A percentile compares a stretch with the other conserved stretches of the same genome.
phyloP scores from a whole-genome alignment of 1,140 invertebrate genomes.

The Wasmannia auropunctata region DNA sequence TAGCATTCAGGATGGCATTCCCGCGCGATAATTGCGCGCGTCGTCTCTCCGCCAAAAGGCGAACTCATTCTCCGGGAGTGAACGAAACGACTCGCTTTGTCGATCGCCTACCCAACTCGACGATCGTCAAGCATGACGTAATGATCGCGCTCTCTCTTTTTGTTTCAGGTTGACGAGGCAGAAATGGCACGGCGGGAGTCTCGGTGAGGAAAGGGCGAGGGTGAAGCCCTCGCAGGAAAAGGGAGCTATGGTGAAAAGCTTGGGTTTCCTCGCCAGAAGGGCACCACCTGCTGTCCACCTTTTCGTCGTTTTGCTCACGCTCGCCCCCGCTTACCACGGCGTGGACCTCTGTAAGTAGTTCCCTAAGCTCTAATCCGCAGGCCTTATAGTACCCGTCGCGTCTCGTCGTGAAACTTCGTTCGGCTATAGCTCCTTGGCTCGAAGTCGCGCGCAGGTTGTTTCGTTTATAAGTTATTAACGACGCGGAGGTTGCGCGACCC shows the following conservation, averaged over 20 bases:
- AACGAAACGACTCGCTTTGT: conserved; percentile 56
- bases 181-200: conserved; percentile 79
- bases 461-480: conserved; percentile 68
- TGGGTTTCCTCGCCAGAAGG: conserved; percentile 77
- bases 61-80: conserved; percentile 15
- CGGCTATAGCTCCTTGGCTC: conserved; percentile 42
- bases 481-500: background rate
- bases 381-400: conserved; percentile 19
- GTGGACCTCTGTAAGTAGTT: conserved; percentile 82
- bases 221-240: conserved; percentile 79
- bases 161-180: conserved; percentile 79
- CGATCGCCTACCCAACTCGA: background rate
- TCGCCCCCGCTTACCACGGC: conserved; percentile 74
- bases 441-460: conserved; percentile 39
- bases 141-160: conserved; percentile 60
- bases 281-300: conserved; percentile 79
- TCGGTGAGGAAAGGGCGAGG: conserved; percentile 81
- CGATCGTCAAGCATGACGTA: conserved; percentile 50
- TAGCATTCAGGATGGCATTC: conserved; percentile 2
- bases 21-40: conserved; percentile 9
- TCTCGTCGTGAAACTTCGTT: conserved; percentile 59
- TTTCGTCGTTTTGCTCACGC: conserved; percentile 74
- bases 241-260: conserved; percentile 81
- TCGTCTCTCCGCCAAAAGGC: conserved; percentile 16
- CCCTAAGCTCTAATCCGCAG: conserved; percentile 44